Percentiles rank a stretch among this genome's conserved stretches.
phyloP scores from a whole-genome alignment of 2,113 vertebrate genomes.

The Rana temporaria region DNA sequence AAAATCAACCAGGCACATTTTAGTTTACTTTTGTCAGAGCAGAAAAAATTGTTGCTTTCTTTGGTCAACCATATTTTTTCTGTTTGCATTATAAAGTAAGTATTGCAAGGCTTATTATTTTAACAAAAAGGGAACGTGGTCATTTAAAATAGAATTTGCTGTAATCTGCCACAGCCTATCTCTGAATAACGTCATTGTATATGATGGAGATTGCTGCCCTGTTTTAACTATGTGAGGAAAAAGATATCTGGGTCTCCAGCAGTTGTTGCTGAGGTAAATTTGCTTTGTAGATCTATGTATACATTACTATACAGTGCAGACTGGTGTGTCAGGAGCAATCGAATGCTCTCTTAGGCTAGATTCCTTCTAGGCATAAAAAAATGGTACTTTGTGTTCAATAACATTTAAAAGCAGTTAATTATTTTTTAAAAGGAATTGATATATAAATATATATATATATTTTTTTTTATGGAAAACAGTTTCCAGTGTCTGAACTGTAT shows the following conservation, averaged over 20 bases:
- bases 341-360: background rate
- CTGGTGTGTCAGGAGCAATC: background rate
- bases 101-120: background rate
- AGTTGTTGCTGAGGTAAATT: background rate
- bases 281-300: background rate
- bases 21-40: too few species aligned
- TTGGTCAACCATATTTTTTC: too few species aligned
- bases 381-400: background rate
- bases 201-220: background rate
- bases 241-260: background rate
- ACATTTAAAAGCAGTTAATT: constrained; percentile 7
- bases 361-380: background rate
- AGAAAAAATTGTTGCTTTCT: too few species aligned
- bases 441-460: background rate
- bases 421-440: background rate
- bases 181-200: background rate
- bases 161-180: constrained; percentile 9
- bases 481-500: constrained; percentile 6
- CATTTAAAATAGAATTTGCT: background rate
- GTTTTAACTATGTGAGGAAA: background rate
- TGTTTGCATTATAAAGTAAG: too few species aligned
- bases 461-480: background rate
- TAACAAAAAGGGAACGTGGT: background rate
- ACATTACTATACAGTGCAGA: background rate
- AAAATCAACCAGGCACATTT: too few species aligned